Evolutionary conservation across 2,888 invertebrate genomes (phyloP).

Genomic region (Neoitamus cyanurus): DNA sequence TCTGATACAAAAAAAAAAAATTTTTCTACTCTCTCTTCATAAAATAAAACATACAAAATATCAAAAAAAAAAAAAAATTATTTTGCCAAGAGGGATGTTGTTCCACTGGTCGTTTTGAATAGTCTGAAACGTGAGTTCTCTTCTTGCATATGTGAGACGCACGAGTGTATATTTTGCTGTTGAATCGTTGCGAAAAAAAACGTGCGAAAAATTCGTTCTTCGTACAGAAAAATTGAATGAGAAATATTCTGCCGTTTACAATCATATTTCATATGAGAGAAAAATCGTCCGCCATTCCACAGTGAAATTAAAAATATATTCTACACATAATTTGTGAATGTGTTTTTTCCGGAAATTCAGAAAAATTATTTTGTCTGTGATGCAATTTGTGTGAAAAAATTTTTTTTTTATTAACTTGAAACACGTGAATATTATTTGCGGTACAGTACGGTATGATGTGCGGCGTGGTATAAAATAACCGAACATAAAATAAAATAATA

Average conservation of each 20-base stretch:
- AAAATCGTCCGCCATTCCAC: no score
- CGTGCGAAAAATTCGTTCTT: neutral
- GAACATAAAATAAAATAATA: no score
- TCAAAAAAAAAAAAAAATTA: neutral
- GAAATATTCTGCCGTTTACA: neutral
- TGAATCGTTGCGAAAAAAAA: neutral
- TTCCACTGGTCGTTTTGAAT: neutral
- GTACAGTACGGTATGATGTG: no score
- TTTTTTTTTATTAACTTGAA: no score
- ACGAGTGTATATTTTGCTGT: neutral
- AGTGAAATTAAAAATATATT: neutral
- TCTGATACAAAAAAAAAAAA: neutral
- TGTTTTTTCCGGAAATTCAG: no score
- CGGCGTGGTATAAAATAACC: no score
- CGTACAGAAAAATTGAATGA: neutral
- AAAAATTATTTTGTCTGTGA: no score
- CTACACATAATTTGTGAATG: no score
- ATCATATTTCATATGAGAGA: no score
- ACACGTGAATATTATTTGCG: no score
- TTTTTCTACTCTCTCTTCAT: neutral
- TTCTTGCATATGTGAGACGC: neutral
- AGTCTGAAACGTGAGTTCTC: neutral
- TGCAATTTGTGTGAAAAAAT: no score
- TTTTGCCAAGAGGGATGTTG: neutral
- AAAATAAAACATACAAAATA: neutral